A percentile compares a stretch with the other conserved stretches of the same genome.
These are phyloP conservation scores for Synanthedon vespiformis DNA, from an alignment of 2,888 invertebrate species.

Conservation along the genomic window DNA sequence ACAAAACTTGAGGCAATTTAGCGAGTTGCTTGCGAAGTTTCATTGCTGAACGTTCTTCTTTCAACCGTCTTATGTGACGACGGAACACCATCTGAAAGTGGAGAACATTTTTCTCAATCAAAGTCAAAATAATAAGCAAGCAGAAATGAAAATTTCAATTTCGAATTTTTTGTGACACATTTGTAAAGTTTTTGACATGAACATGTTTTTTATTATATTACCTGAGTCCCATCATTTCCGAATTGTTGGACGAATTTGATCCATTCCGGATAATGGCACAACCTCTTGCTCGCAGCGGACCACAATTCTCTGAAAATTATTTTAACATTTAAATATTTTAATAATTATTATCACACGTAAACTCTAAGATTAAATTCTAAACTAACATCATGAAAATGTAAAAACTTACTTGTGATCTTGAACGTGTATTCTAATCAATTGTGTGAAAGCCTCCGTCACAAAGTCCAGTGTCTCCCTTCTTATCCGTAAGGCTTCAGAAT, in stretches of 20 bases:
- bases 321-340: too few species aligned
- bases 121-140: too few species aligned
- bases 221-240: constrained; percentile 85
- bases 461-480: constrained; percentile 90
- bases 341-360: too few species aligned
- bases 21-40: constrained; percentile 58
- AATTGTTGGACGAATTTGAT: constrained; percentile 89
- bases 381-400: too few species aligned
- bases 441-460: constrained; percentile 90
- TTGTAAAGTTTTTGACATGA: too few species aligned
- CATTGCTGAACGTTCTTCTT: constrained; percentile 58
- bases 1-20: constrained; percentile 52
- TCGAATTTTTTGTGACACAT: too few species aligned
- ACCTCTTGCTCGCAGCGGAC: constrained; percentile 87
- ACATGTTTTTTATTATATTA: too few species aligned
- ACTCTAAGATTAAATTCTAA: too few species aligned
- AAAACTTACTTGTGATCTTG: constrained; percentile 76
- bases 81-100: constrained; percentile 48
- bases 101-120: not conserved
- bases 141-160: too few species aligned
- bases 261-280: constrained; percentile 90
- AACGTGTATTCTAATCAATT: constrained; percentile 86
- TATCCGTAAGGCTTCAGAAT: constrained; percentile 84
- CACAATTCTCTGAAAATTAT: constrained; percentile 77
- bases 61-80: constrained; percentile 55